Evolutionary conservation across 64 coral and sea anemone species (phyloP).

Genomic region (Montipora capricornis): DNA sequence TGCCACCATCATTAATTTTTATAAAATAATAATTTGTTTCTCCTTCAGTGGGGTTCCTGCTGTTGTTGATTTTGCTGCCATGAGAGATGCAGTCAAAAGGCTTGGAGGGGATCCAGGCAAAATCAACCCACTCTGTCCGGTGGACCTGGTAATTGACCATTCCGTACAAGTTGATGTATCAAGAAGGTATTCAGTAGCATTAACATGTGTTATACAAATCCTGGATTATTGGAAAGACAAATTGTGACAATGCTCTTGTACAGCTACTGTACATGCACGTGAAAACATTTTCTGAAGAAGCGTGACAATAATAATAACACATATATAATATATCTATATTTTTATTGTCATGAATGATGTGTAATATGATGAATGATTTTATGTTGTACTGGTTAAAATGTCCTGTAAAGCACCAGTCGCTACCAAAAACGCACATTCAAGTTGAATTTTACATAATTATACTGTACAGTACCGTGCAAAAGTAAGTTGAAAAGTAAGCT

Average conservation of each 20-base stretch:
- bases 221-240: not conserved
- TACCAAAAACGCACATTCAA: not conserved
- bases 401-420: slow-evolving; percentile 36
- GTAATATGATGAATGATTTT: not conserved
- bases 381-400: not conserved
- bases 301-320: too few species aligned
- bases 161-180: slow-evolving; percentile 97
- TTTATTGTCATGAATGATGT: too few species aligned
- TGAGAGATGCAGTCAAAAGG: slow-evolving; percentile 97
- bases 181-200: slow-evolving; percentile 57
- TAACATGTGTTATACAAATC: not conserved
- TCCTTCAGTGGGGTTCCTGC: slow-evolving; percentile 91
- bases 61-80: slow-evolving; percentile 98
- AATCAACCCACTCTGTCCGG: slow-evolving; percentile 95
- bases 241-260: not conserved
- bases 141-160: slow-evolving; percentile 96
- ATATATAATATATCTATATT: too few species aligned
- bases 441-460: not conserved
- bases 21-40: not conserved
- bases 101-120: slow-evolving; percentile 90
- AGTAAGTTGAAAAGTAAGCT: too few species aligned
- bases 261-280: too few species aligned
- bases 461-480: too few species aligned
- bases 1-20: too few species aligned
- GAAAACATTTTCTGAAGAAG: too few species aligned